Conservation (phyloP, 2,113 vertebrate species). For the Zootoca vivipara region DNA sequence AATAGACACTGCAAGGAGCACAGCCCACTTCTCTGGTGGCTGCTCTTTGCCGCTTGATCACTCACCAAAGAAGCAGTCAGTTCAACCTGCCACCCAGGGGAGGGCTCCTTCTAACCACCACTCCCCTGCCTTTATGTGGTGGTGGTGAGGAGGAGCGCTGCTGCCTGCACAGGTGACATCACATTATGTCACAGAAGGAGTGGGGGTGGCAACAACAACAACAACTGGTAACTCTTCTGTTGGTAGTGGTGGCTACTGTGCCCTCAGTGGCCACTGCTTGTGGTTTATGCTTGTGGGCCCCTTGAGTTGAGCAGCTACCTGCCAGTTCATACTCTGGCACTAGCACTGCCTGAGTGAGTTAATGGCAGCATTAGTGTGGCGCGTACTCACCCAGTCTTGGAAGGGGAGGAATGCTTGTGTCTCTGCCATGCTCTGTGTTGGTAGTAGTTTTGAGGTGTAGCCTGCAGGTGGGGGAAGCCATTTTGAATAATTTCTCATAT, state of each 20-base stretch:
- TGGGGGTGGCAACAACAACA: neutral
- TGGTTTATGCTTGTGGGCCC: no score
- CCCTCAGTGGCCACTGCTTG: no score
- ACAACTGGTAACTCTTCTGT: neutral
- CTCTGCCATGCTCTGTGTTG: neutral
- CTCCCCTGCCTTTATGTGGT: neutral
- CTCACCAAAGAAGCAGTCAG: neutral
- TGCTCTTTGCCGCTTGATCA: neutral
- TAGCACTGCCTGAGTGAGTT: neutral
- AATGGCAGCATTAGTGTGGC: neutral
- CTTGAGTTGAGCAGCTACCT: neutral
- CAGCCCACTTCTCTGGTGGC: neutral
- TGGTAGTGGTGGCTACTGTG: neutral
- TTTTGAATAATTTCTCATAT: neutral
- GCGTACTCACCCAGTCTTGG: neutral
- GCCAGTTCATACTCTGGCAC: neutral
- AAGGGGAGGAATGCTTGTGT: neutral
- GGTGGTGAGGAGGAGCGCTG: neutral
- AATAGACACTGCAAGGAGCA: no score
- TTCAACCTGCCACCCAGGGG: neutral
- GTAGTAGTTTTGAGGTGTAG: neutral
- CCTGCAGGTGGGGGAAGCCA: neutral
- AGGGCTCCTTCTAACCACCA: neutral
- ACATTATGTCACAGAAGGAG: neutral
- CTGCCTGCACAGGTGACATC: neutral